Percentiles rank a stretch among this genome's conserved stretches.
These are phyloP conservation scores for Hirtodrosophila alboralis DNA, from an alignment of 2,888 invertebrate genomes.

Conservation along the genomic window DNA sequence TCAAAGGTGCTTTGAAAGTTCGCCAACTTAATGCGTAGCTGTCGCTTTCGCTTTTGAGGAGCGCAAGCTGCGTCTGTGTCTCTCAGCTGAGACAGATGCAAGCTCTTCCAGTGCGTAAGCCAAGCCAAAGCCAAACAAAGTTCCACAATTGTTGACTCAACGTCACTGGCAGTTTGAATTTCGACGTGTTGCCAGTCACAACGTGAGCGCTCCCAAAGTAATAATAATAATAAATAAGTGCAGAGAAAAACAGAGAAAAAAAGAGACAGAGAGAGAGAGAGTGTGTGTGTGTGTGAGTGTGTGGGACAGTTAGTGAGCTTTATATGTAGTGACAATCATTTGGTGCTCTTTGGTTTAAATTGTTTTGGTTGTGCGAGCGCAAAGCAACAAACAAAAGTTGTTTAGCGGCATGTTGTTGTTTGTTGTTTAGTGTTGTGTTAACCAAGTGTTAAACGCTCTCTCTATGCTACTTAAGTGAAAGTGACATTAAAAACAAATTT, in stretches of 20 bases:
- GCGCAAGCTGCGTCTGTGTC: slow-evolving; percentile 47
- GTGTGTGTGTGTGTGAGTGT: slow-evolving; percentile 9
- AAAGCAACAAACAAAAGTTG: slow-evolving; percentile 36
- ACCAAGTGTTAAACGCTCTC: slow-evolving; percentile 17
- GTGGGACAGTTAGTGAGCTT: slow-evolving; percentile 15
- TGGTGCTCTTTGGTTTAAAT: slow-evolving; percentile 33
- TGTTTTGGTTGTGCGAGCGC: slow-evolving; percentile 54
- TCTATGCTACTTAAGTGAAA: slow-evolving; percentile 39
- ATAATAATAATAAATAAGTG: slow-evolving; percentile 21
- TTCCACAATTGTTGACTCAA: slow-evolving; percentile 13
- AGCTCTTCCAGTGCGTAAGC: slow-evolving; percentile 58
- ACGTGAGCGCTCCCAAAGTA: slow-evolving; percentile 60
- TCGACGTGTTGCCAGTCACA: slow-evolving; percentile 74
- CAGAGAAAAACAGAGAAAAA: background rate
- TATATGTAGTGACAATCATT: slow-evolving; percentile 42
- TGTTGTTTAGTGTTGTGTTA: slow-evolving; percentile 12
- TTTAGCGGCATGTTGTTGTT: slow-evolving; percentile 18
- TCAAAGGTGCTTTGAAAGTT: slow-evolving; percentile 53
- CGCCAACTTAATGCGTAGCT: slow-evolving; percentile 10
- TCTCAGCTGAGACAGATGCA: slow-evolving; percentile 34
- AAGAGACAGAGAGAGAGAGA: slow-evolving; percentile 11
- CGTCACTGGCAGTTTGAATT: slow-evolving; percentile 69
- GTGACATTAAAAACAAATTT: slow-evolving; percentile 20
- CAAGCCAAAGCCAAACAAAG: slow-evolving; percentile 25
- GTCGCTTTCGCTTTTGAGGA: slow-evolving; percentile 42